Base-by-base conservation (phyloP, 2,113 vertebrate species). In the Pongo pygmaeus region DNA sequence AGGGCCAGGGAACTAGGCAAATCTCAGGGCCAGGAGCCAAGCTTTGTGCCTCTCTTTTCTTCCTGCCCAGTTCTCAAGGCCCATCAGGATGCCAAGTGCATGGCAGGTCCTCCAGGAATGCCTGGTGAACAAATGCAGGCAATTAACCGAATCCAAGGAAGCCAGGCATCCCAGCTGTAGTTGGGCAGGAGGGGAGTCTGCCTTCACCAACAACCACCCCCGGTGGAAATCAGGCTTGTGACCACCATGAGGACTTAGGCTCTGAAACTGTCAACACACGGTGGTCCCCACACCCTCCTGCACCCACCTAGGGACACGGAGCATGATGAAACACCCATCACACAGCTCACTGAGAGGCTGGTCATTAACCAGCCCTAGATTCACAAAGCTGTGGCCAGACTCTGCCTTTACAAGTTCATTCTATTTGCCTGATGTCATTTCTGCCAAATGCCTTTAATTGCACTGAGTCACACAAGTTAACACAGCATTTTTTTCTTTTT, bases 371-470 rank as follows among this genome's bases (percentile, higher is more conserved):
- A 2, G 8, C 12, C 30, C 27, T 78, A 80, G 35, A 43, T 12
- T 81, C 57, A 46, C 13, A 27, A 1, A 0, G 20, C 38, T 30
- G 20, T 67, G 75, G 59, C 27, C 27, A 43, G 94, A 23, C 25
- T 43, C 67, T 75, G 70, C 61, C 81, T 92, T 38, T 38, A 32
- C 72, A 89, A 81, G 22, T 57, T 27, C 4, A 0, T 91, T 96
- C 64, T 88, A 38, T 35, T 70, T 70, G 80, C 72, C 57, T 38
- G 81, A 61, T 55, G 23, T 77, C 72, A 91, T 69, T 85, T 83
- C 67, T 46, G 30, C 95, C 25, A 70, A 75, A n/a, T 86, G 72
- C 1, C 50, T 74, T 85, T 90, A 52, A 74, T 17, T 40, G 32
- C 38, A 46, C 35, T 91, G 38, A 50, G 64, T 40, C 57, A 84